phyloP scores from a whole-genome alignment of 2,113 vertebrate species.

The Passer domesticus region DNA sequence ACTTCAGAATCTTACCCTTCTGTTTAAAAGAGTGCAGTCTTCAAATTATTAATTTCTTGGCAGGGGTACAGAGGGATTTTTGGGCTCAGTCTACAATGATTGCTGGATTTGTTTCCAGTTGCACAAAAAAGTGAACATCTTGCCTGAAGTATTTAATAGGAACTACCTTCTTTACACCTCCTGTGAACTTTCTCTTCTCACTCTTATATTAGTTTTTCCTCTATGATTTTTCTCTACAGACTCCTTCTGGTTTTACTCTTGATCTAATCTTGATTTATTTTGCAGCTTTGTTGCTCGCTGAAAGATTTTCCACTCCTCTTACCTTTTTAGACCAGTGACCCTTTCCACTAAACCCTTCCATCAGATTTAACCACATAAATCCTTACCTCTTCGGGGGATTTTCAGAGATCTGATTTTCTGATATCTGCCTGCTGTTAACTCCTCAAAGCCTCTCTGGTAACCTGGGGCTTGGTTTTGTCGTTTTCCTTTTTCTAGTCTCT shows the following conservation, averaged over 20 bases:
- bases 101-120: slow-evolving; percentile 28
- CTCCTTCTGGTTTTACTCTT: slow-evolving; percentile 19
- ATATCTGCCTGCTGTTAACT: background rate
- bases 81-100: background rate
- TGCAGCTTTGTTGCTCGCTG: background rate
- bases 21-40: background rate
- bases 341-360: slow-evolving; percentile 16
- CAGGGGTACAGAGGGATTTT: slow-evolving; percentile 12
- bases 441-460: background rate
- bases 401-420: background rate
- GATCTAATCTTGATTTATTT: slow-evolving; percentile 40
- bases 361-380: slow-evolving; percentile 18
- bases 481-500: background rate
- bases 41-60: background rate
- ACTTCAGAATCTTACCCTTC: background rate
- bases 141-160: background rate
- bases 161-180: background rate
- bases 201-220: background rate
- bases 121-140: background rate
- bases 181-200: slow-evolving; percentile 2
- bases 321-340: background rate
- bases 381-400: background rate
- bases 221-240: background rate
- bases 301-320: slow-evolving; percentile 22
- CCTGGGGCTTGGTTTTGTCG: background rate